Base-by-base conservation (phyloP, 2,888 invertebrate genomes). In the Harmothoe impar region DNA sequence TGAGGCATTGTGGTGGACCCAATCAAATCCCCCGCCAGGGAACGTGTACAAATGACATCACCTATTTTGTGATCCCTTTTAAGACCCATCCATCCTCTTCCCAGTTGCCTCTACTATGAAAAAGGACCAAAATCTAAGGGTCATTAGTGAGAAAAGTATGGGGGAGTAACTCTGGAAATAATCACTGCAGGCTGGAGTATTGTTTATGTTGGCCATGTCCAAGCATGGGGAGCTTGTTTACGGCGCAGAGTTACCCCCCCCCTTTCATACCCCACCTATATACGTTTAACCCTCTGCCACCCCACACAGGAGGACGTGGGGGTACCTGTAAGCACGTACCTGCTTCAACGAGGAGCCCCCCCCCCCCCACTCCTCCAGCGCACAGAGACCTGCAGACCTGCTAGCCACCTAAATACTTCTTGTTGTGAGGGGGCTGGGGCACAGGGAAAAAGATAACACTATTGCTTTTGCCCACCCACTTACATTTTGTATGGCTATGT, bases 141-240 rank as follows among this genome's bases (percentile, higher is more conserved):
- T 43, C 43, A 43, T 43, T 43, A 43, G 43, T 3, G 10, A 43
- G 43, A 43, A 43, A 10, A 43, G n/a, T n/a, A n/a, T 43, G 10
- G 43, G 43, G 43, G 43, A 43, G 43, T 43, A 43, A 43, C 43
- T 62, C 7, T 20, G 62, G 62, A 62, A 20, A 62, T 62, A 72
- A 72, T 72, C 29, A 29, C 72, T 15, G 1, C 29, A 25, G 29
- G 29, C 72, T 72, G 15, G 25, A 17, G 29, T 29, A 29, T 25
- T 72, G 72, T 72, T 29, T 72, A 72, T 72, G 72, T 72, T 72
- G 72, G 72, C 72, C 72, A 29, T 72, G 72, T 72, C 29, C 5
- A 29, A 15, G 29, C 72, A 62, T 29, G 25, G 72, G 23, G 15
- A n/a, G 20, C 15, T 25, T 72, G 72, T 72, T 72, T 72, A 72